Base-by-base conservation (phyloP, 1,140 invertebrate genomes). In the Papilio helenus region DNA sequence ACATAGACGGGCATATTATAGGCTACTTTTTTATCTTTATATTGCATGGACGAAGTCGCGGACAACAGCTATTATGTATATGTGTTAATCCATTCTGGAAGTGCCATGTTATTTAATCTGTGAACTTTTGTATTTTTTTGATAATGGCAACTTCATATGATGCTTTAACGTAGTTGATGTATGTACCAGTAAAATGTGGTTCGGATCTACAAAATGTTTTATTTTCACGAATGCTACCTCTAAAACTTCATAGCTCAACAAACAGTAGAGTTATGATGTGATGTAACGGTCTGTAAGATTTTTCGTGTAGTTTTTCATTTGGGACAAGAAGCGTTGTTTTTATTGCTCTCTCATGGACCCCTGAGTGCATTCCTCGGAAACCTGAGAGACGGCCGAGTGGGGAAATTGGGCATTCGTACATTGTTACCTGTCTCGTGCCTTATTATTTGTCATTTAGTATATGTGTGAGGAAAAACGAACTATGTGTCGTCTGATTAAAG, bases 241-340 rank as follows among this genome's bases (percentile, higher is more conserved):
- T 71, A 78, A 80, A 72, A 23, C 46, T 39, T 65, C 20, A 73
- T 46, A 42, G 34, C 20, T 76, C 74, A 39, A 18, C 29, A 49
- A n/a, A 42, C 34, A 20, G 26, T 76, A 58, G 77, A 83, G 76
- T 86, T 84, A 84, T 84, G 82, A 84, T 72, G 81, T 83, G 79
- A 73, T 78, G 80, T 85, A 83, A 85, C 80, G 81, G 81, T 81
- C 26, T 81, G 65, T 76, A 73, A 68, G 78, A 86, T 85, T 77
- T 80, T 83, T 85, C 74, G 68, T 71, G 79, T 76, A 73, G 79
- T 85, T 85, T 85, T 85, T 85, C 79, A 76, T 79, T 29, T 51
- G 20, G 76, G 42, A 26, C 51, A 81, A 74, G 77, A 81, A 74
- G 77, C 77, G 44, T 10, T 55, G 73, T 77, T 77, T 77, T 77